These are phyloP conservation scores for Sapayoa aenigma DNA, from an alignment of 2,113 vertebrate species.

Conservation along the genomic window DNA sequence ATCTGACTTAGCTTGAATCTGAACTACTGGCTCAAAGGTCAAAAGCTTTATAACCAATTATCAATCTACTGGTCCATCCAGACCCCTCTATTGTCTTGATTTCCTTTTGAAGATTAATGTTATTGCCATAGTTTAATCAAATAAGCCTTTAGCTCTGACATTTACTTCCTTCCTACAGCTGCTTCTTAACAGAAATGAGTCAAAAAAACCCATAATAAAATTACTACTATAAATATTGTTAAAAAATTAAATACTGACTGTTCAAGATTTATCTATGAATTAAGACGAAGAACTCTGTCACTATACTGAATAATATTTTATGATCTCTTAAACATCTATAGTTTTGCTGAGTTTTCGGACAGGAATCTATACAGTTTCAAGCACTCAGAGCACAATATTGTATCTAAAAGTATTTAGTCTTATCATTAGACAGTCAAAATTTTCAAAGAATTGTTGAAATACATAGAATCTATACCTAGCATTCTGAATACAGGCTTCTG, in stretches of 20 bases:
- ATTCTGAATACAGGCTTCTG: not conserved
- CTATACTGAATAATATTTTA: not conserved
- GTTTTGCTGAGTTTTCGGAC: not conserved
- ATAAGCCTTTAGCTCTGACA: slow-evolving; percentile 37
- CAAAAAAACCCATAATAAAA: not conserved
- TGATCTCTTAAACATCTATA: not conserved
- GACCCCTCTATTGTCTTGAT: slow-evolving; percentile 36
- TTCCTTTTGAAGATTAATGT: slow-evolving; percentile 48
- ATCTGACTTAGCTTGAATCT: slow-evolving; percentile 9
- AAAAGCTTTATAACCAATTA: slow-evolving; percentile 57
- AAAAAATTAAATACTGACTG: slow-evolving; percentile 6
- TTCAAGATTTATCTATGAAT: not conserved
- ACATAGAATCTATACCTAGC: not conserved
- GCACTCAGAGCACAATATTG: not conserved
- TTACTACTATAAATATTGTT: not conserved
- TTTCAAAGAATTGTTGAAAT: not conserved
- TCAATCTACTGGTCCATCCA: slow-evolving; percentile 39
- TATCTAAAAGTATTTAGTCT: not conserved
- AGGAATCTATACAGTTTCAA: not conserved
- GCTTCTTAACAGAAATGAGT: not conserved
- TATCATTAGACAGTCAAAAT: not conserved
- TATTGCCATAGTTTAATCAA: slow-evolving; percentile 46
- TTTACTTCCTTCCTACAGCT: not conserved
- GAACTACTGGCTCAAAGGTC: slow-evolving; percentile 25
- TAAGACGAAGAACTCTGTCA: not conserved